These are phyloP conservation scores for Cryptotis parvus DNA, from an alignment of 2,113 vertebrate species.

Conservation along the genomic window DNA sequence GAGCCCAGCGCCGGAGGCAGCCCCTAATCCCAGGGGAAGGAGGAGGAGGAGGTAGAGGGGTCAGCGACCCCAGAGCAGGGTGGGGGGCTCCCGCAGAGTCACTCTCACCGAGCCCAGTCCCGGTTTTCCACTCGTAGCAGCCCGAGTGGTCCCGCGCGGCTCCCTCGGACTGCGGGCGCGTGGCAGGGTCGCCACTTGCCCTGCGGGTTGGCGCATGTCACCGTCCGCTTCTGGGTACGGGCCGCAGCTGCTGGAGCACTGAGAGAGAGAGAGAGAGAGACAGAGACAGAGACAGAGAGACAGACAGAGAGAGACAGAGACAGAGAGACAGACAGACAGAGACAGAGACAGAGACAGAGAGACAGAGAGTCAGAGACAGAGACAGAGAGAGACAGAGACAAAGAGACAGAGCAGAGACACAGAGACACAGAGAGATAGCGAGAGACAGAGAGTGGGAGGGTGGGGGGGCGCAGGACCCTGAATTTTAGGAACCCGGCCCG, in stretches of 20 bases:
- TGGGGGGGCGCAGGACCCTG: too few relatives aligned
- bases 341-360: background rate
- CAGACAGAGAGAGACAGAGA: background rate
- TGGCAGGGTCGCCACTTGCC: conserved; percentile 93
- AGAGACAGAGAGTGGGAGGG: background rate
- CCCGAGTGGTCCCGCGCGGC: conserved; percentile 92
- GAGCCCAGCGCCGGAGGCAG: too few relatives aligned
- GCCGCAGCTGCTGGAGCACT: conserved; percentile 96
- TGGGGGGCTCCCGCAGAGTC: rapidly evolving
- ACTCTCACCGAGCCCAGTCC: conserved; percentile 97
- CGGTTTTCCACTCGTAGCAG: conserved; percentile 97
- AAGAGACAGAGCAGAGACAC: background rate
- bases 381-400: background rate
- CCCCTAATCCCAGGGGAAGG: too few relatives aligned
- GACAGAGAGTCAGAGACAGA: background rate
- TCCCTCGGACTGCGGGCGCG: conserved; percentile 91
- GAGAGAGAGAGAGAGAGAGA: conserved; percentile 41
- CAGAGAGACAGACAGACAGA: too few relatives aligned
- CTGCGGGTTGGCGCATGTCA: conserved; percentile 94
- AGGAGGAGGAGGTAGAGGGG: too few relatives aligned
- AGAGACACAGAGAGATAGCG: background rate
- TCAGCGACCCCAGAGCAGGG: too few relatives aligned
- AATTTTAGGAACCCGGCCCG: too few relatives aligned
- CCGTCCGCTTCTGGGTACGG: conserved; percentile 90
- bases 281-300: background rate